Base-by-base conservation (phyloP, 1,140 invertebrate species). In the Solenopsis invicta region DNA sequence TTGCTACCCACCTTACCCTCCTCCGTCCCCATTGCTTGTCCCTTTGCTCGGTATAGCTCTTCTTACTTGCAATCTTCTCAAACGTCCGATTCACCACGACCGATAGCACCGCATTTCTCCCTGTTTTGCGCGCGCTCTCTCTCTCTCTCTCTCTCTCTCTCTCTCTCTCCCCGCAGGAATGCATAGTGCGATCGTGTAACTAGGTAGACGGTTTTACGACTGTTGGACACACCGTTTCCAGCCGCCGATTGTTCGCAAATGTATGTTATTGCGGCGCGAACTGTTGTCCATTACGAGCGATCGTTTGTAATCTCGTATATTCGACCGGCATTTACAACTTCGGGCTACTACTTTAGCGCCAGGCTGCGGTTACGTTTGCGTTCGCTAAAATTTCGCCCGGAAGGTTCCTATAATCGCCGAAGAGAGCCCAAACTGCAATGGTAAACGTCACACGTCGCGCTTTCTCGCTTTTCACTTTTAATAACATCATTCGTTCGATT, bases 11-110 rank as follows among this genome's bases (percentile, higher is more conserved):
- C 34, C 77, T 54, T 75, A 71, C 34, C 77, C 75, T 45, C 85
- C 48, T 75, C 52, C 64, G 9, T 59, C 41, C 24, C 54, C 64
- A 10, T 80, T 52, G 52, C 66, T 62, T 56, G 69, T 89, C 71
- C 56, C 54, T 34, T 50, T 77, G 45, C 59, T 37, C 88, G 59
- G 61, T 54, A 61, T 86, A 76, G 52, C 88, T 88, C 67, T 75
- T 86, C 71, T 62, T 59, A 41, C 84, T 87, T 62, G 76, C 87
- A 77, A 89, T 89, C 76, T 86, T 85, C 6, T 56, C 54, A 77
- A 76, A 69, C 59, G 80, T 74, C 59, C 86, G 75, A 80, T 84
- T 87, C 62, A 50, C 82, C 67, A 24, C 61, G 50, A 37, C 69
- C 52, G 50, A 34, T 85, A 62, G 74, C 54, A 77, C 78, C 72